A percentile compares a stretch with the other conserved stretches of the same genome.
Evolutionary conservation across 2,797 vertebrate species (phyloP).

Genomic region (Knipowitschia caucasica): DNA sequence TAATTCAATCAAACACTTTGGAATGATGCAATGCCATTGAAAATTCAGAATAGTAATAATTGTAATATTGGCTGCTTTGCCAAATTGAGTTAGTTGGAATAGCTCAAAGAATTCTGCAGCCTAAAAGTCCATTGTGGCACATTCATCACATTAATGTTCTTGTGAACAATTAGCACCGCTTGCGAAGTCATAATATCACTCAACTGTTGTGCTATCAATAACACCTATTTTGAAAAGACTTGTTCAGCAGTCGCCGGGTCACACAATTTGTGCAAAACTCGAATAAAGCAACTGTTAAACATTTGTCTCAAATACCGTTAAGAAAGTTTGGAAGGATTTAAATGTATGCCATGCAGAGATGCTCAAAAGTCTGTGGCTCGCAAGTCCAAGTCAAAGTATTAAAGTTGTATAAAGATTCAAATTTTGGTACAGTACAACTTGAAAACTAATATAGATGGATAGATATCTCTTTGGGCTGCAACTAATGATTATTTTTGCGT

Average conservation of each 20-base stretch:
- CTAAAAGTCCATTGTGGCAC: background rate
- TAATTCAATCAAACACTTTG: background rate
- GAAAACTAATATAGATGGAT: no score
- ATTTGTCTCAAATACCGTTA: background rate
- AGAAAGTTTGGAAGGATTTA: no score
- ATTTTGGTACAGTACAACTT: no score
- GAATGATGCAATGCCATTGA: background rate
- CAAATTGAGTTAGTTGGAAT: background rate
- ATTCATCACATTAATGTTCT: slow-evolving; percentile 16
- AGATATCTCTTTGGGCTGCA: no score
- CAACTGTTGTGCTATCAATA: slow-evolving; percentile 3
- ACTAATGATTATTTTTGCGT: no score
- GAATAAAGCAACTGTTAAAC: background rate
- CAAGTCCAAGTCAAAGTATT: no score
- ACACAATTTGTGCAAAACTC: background rate
- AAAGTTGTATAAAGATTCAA: no score
- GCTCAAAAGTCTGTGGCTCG: no score
- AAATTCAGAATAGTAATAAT: no score
- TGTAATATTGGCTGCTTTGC: background rate
- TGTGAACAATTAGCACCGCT: slow-evolving; percentile 8
- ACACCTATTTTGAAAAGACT: slow-evolving; percentile 5
- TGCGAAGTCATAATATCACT: slow-evolving; percentile 6
- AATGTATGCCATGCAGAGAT: no score
- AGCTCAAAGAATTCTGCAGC: background rate
- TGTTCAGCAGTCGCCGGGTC: slow-evolving; percentile 1